Evolutionary conservation across 2,113 vertebrate species (phyloP), one percentile per base, ranked within the genome.

Genomic region (Corythoichthys haematopterus): DNA sequence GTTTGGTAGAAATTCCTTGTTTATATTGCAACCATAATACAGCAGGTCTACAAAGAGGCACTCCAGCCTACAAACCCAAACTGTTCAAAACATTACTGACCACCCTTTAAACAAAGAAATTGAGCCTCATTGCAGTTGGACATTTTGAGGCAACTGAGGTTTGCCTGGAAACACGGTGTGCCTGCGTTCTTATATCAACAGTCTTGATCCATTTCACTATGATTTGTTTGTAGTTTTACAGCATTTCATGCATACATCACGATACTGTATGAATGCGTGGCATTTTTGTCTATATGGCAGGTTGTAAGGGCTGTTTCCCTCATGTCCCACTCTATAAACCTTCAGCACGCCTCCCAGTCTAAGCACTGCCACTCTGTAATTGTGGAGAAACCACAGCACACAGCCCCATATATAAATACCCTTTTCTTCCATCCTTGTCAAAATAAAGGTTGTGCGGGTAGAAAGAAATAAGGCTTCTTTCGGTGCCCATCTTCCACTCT

Each of bases 351-450:
- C 87, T 90, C 85, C 82, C 85, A 87, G 87, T 90, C 88, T 87
- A 86, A 86, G 84, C 84, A 88, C 83, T 80, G 83, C 83, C 84
- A 88, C 85, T 88, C 89, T 93, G 90, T 92, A 93, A 93, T 93
- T 92, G 87, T 90, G 89, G 87, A 83, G 78, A 80, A 85, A 86
- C 92, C 90, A 80, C 90, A 92, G 87, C 88, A 90, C 90, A 91
- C 88, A 91, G 89, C 84, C 87, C 83, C 84, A 75, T 87, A 87
- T 91, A 93, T 90, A 93, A 92, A 93, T 92, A 92, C 86, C 80
- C 85, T 82, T 82, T 90, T 88, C 87, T 87, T 84, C 87, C 79
- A 85, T 83, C 83, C 86, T 87, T 90, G 89, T 91, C 87, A 92
- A 92, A 92, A 92, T 90, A 89, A 91, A 92, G 87, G 84, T 85